Percentiles rank a stretch among this genome's conserved stretches.
Evolutionary conservation across 2,113 vertebrate genomes (phyloP).

Genomic region (Lophura nycthemera): DNA sequence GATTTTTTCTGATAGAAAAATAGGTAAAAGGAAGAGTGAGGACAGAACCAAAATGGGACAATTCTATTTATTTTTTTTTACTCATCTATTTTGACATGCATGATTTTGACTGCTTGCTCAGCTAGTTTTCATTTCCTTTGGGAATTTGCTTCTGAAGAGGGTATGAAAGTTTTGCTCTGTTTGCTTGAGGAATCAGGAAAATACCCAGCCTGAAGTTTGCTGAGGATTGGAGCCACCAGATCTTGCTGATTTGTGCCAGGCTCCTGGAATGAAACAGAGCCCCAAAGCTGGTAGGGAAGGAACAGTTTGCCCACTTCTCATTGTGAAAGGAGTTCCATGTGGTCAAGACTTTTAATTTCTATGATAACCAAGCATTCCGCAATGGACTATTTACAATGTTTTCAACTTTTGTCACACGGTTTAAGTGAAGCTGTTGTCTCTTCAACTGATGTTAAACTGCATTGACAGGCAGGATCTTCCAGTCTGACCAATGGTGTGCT

Average conservation of each 20-base stretch:
- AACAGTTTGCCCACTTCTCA: background rate
- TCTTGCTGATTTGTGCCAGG: background rate
- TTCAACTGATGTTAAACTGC: background rate
- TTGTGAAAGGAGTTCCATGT: background rate
- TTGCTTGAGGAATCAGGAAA: background rate
- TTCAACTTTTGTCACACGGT: fast-evolving
- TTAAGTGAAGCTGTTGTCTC: background rate
- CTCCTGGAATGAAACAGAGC: background rate
- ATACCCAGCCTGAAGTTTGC: background rate
- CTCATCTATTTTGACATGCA: background rate
- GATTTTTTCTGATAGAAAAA: background rate
- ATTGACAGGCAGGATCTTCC: background rate
- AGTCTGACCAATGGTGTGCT: background rate
- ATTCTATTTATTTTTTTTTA: background rate
- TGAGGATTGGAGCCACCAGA: background rate
- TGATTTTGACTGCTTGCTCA: background rate
- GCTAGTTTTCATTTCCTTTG: background rate
- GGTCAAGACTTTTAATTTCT: background rate
- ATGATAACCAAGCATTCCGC: background rate
- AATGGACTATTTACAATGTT: background rate
- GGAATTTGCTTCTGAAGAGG: background rate
- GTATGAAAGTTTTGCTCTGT: background rate
- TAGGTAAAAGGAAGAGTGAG: background rate
- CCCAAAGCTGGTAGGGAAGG: background rate
- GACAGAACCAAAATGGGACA: background rate